Evolutionary conservation across 2,113 vertebrate species (phyloP).

Genomic region (Scalopus aquaticus): DNA sequence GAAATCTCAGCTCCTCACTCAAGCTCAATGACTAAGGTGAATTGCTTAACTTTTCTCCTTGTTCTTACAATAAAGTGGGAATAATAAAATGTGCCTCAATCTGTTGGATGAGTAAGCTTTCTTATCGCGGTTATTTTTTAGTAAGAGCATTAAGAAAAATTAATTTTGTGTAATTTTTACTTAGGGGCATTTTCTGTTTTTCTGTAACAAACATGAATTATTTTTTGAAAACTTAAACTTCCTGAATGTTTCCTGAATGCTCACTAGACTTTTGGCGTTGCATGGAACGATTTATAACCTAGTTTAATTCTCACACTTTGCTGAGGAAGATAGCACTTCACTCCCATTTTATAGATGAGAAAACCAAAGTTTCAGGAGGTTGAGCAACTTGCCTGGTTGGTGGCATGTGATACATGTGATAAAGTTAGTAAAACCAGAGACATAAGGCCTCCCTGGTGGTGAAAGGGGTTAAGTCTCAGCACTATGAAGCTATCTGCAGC

Average conservation of each 20-base stretch:
- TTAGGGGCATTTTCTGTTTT: constrained; percentile 22
- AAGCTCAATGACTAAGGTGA: background rate
- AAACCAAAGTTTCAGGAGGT: background rate
- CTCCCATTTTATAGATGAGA: background rate
- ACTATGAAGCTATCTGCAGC: too few species aligned
- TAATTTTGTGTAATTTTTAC: background rate
- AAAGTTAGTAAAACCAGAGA: background rate
- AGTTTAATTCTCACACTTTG: background rate
- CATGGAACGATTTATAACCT: background rate
- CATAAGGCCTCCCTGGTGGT: too few species aligned
- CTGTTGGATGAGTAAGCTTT: background rate
- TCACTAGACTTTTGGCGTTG: background rate
- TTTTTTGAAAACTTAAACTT: constrained; percentile 16
- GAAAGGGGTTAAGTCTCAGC: too few species aligned
- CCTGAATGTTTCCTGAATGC: background rate
- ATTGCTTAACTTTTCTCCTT: background rate
- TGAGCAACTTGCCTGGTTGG: background rate
- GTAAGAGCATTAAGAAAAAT: background rate
- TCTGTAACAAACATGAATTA: background rate
- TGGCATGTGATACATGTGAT: background rate
- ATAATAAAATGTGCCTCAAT: background rate
- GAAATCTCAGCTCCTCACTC: background rate
- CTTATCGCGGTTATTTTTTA: background rate
- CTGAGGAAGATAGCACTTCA: background rate
- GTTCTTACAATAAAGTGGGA: background rate